These are phyloP conservation scores for Empis livida DNA, from an alignment of 2,888 invertebrate genomes.

Conservation along the genomic window DNA sequence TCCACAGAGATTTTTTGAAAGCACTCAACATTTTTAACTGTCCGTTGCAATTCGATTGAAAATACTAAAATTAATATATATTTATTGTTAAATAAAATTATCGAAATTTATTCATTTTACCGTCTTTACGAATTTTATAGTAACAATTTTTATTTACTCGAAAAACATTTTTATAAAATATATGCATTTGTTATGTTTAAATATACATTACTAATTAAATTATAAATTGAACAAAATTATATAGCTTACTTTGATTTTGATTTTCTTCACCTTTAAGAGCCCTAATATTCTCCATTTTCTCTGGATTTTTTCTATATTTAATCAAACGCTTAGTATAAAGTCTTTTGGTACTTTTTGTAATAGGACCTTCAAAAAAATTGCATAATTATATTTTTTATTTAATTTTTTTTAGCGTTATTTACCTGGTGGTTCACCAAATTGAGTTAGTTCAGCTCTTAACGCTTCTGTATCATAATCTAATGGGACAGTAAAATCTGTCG, in stretches of 20 bases:
- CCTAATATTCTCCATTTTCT: background rate
- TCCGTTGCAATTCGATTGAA: constrained; percentile 53
- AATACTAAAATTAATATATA: constrained; percentile 46
- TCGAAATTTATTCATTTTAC: background rate
- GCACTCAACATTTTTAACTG: constrained; percentile 44
- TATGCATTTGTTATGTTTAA: too few species aligned
- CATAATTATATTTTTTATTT: too few species aligned
- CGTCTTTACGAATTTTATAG: background rate
- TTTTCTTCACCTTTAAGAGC: constrained; percentile 3
- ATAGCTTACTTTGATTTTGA: constrained; percentile 11
- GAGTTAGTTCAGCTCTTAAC: constrained; percentile 48
- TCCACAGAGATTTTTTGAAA: constrained; percentile 38
- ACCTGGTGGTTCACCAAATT: constrained; percentile 50
- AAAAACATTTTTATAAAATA: background rate
- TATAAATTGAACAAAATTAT: too few species aligned
- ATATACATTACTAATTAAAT: too few species aligned
- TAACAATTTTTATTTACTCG: constrained; percentile 1
- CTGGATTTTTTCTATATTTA: constrained; percentile 38
- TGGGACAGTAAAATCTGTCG: constrained; percentile 43
- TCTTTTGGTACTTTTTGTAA: constrained; percentile 60
- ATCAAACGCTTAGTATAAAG: constrained; percentile 63
- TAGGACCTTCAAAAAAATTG: constrained; percentile 53
- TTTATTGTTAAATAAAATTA: too few species aligned
- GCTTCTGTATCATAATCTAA: constrained; percentile 54
- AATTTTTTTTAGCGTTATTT: background rate